Base-by-base conservation (phyloP, 2,113 vertebrate genomes). In the Nyctibius bracteatus region DNA sequence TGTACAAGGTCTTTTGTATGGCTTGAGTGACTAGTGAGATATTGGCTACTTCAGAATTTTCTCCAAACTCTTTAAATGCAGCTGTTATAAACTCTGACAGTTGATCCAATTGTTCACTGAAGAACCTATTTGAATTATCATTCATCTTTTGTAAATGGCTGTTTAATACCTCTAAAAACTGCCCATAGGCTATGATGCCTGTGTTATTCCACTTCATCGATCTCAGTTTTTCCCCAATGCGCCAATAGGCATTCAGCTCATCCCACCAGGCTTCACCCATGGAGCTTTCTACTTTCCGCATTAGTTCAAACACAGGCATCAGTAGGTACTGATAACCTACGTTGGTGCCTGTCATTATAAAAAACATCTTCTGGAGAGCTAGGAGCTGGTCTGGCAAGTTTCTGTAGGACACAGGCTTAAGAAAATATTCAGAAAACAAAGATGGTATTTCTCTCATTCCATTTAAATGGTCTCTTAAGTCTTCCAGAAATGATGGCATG, bases 301-400 rank as follows among this genome's bases (percentile, higher is more conserved):
- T 95, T 83, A 97, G 49, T 67, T 96, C 71, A 65, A 97, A 94
- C 31, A 96, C 74, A 30, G 92, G 95, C 73, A 78, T 55, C 61
- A 97, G 78, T 1, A 96, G 14, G 65, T 96, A 95, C 28, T 88
- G 62, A 24, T 96, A 92, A 31, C 90, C 93, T 47, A 92, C 12
- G 27, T 3, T 94, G 27, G 25, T 49, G 51, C 73, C 71, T 73
- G 72, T 86, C 61, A 90, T 57, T 24, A 70, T 54, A 19, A 58
- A 91, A 63, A 96, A 71, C 6, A 91, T 51, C 75, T 88, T 67
- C 82, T 92, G 93, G 4, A 96, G 61, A 59, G 79, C 87, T 11
- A 84, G 54, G 14, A 97, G 79, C 47, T 94, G 72, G 37, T 96
- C 94, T 81, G 77, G 70, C 58, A 97, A 77, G 84, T 70, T 73